A percentile compares a stretch with the other conserved stretches of the same genome.
Evolutionary conservation across 2,113 vertebrate genomes (phyloP).

Genomic region (Actinemys pallida): DNA sequence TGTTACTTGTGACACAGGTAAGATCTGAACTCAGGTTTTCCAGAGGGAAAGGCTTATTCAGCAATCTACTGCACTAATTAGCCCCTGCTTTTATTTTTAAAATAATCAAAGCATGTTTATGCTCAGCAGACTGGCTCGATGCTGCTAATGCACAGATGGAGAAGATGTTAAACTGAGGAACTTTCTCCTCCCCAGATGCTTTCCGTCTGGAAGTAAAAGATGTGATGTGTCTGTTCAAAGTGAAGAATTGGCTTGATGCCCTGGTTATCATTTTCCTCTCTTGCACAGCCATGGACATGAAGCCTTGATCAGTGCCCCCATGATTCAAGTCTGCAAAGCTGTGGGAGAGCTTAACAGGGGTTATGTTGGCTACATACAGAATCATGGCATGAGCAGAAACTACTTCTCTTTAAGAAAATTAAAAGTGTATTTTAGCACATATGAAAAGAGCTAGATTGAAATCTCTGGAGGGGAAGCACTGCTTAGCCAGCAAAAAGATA

Average conservation of each 20-base stretch:
- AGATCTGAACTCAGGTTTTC: background rate
- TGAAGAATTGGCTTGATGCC: rapidly evolving
- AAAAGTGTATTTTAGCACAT: background rate
- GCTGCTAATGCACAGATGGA: background rate
- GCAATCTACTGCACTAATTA: background rate
- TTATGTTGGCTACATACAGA: background rate
- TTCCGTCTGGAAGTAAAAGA: background rate
- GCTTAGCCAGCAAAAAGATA: background rate
- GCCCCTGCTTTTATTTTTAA: background rate
- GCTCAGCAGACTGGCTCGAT: background rate
- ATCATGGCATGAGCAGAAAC: background rate
- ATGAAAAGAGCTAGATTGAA: background rate
- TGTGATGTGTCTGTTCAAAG: background rate
- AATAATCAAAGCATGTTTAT: background rate
- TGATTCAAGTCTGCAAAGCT: rapidly evolving
- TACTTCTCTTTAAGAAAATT: background rate
- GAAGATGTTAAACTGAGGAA: background rate
- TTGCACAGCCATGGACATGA: rapidly evolving
- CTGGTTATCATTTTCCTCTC: background rate
- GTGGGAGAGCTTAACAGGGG: rapidly evolving
- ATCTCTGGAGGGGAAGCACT: background rate
- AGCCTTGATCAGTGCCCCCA: background rate
- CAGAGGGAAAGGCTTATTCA: background rate
- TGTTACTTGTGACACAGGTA: background rate
- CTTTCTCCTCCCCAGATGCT: background rate